phyloP scores from a whole-genome alignment of 2,888 invertebrate species.

The Oscheius onirici region DNA sequence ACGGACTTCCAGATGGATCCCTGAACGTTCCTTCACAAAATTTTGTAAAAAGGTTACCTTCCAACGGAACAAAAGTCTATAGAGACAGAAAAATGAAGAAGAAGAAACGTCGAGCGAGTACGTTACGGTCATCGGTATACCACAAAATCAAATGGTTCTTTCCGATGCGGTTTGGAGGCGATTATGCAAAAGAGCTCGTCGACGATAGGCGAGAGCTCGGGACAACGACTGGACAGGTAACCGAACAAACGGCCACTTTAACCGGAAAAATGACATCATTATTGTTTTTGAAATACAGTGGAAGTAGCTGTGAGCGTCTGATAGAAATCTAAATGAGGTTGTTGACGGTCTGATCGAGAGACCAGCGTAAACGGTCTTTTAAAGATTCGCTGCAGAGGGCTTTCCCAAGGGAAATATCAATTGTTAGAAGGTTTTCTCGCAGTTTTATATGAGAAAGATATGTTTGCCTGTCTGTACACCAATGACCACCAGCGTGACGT shows the following conservation, averaged over 20 bases:
- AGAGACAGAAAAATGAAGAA: conserved; percentile 66
- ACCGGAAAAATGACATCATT: neutral
- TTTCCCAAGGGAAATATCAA: too few relatives aligned
- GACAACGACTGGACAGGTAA: too few relatives aligned
- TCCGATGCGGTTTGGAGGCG: neutral
- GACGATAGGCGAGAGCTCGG: too few relatives aligned
- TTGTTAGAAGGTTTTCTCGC: too few relatives aligned
- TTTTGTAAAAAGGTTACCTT: conserved; percentile 39
- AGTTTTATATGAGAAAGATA: too few relatives aligned
- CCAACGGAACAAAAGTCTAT: conserved; percentile 64
- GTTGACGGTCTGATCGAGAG: neutral
- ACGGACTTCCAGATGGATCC: conserved; percentile 61
- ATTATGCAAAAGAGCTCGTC: conserved; percentile 23
- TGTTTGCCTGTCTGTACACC: too few relatives aligned
- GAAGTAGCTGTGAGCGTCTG: neutral
- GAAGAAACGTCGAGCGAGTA: conserved; percentile 68
- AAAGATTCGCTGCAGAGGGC: too few relatives aligned
- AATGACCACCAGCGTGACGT: too few relatives aligned
- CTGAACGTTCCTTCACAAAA: too few relatives aligned
- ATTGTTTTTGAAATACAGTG: neutral
- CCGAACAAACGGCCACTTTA: too few relatives aligned
- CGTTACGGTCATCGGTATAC: conserved; percentile 63
- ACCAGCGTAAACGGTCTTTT: too few relatives aligned
- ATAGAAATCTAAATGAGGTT: neutral
- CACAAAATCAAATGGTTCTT: conserved; percentile 10